Conservation (phyloP, 2,113 vertebrate species). For the Parotia lawesii region DNA sequence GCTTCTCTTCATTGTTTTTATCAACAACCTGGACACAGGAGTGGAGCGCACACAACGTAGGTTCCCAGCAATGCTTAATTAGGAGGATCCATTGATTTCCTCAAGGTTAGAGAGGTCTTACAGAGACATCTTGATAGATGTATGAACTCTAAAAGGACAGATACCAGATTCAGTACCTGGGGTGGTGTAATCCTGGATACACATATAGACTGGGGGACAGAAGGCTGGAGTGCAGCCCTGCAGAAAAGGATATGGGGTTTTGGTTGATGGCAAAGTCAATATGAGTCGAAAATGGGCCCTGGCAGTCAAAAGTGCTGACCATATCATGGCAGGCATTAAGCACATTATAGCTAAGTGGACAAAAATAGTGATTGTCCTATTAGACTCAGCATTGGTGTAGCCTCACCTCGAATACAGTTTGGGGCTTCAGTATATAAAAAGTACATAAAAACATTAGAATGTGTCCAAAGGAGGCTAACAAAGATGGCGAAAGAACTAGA, state of each 20-base stretch:
- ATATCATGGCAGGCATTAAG: no score
- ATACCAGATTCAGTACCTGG: neutral
- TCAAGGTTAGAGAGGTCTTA: neutral
- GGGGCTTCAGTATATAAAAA: neutral
- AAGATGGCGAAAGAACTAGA: neutral
- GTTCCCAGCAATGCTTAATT: neutral
- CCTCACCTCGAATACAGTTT: neutral
- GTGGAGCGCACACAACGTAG: neutral
- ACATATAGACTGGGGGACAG: accelerated
- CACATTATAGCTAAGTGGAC: neutral
- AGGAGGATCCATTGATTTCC: neutral
- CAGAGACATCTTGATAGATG: neutral
- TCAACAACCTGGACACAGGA: neutral
- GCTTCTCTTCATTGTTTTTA: neutral
- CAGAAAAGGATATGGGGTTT: neutral
- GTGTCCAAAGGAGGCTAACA: neutral
- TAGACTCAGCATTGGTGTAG: neutral
- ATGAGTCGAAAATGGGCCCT: neutral
- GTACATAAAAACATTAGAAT: neutral
- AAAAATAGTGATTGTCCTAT: neutral
- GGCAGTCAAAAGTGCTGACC: neutral
- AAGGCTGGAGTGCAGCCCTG: neutral
- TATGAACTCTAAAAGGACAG: neutral
- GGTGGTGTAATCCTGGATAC: neutral
- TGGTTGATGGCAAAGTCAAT: neutral